Evolutionary conservation across 2,113 vertebrate genomes (phyloP), one percentile per base, ranked within the genome.

Genomic region (Prietella phreatophila): DNA sequence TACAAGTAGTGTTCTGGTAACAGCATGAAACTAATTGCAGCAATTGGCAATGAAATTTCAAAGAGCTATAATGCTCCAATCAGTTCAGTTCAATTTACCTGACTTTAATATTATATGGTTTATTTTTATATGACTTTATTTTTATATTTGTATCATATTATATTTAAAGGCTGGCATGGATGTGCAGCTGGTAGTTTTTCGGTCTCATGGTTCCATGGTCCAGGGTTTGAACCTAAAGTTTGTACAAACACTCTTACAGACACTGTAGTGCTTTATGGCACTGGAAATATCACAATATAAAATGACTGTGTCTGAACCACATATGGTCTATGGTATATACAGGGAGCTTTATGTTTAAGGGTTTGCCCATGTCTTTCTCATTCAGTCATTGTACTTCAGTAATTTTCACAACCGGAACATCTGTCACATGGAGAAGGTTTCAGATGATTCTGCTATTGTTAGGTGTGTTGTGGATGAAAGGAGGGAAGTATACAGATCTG

Each of bases 91-190:
- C 36, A 42, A 22, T 39, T 78, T 50, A 53, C 42, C 22, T 50
- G 42, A 78, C 75, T 78, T 78, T 78, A 81, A 22, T 81, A 58
- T 53, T 81, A 81, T 33, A 81, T 81, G 14, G n/a, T 8, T 33
- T 56, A 30, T 81, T 55, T 13, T 80, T 81, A 56, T 56, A 58
- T 81, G 13, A 79, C 75, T 56, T 81, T 36, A 58, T 81, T 81
- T 30, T 81, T 81, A 33, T 10, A 33, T 81, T 22, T 19, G 6
- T 55, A 30, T 80, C 39, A 76, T 76, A 25, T 61, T 76, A 50
- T 50, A 6, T 27, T 76, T 50, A 76, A 14, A 14, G 22, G 13
- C 9, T 76, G 73, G 11, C 73, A 76, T 3, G 5, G 39, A 50
- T 76, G 39, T 47, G 42, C 42, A 76, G 73, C 73, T 50, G 75